These are phyloP conservation scores for Andrena haemorrhoa DNA, from an alignment of 2,888 invertebrate species.

Conservation along the genomic window DNA sequence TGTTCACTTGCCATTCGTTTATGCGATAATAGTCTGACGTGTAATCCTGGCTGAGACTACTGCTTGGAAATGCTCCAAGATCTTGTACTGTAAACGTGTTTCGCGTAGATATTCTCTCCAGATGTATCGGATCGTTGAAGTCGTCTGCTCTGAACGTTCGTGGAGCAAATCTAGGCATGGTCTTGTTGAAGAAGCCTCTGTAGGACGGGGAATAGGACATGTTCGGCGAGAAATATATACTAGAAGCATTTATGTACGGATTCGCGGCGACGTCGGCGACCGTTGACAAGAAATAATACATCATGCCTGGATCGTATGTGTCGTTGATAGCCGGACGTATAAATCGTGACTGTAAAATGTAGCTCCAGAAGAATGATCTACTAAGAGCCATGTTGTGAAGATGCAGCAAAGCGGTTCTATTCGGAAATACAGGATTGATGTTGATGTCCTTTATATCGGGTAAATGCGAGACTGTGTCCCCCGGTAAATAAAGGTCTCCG, in stretches of 20 bases:
- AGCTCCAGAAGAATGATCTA: conserved; percentile 98
- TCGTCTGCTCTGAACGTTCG: conserved; percentile 96
- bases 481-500: conserved; percentile 93
- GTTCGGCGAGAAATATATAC: conserved; percentile 97
- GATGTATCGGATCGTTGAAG: conserved; percentile 98
- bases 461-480: conserved; percentile 94
- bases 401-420: conserved; percentile 96
- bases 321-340: conserved; percentile 96
- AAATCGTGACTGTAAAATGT: conserved; percentile 95
- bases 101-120: conserved; percentile 97
- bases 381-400: conserved; percentile 98
- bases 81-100: conserved; percentile 96
- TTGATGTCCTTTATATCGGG: conserved; percentile 97
- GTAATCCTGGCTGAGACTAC: conserved; percentile 94
- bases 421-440: conserved; percentile 97
- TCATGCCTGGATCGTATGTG: conserved; percentile 98
- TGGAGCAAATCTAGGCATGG: conserved; percentile 97
- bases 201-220: conserved; percentile 97
- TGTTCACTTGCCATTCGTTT: conserved; percentile 91
- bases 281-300: conserved; percentile 98
- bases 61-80: conserved; percentile 93
- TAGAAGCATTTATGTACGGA: conserved; percentile 95
- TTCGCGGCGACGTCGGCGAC: conserved; percentile 98
- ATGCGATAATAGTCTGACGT: conserved; percentile 95
- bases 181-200: conserved; percentile 98